Percentiles rank a stretch among this genome's conserved stretches.
phyloP scores from a whole-genome alignment of 2,113 vertebrate species.

The Trinectes maculatus region DNA sequence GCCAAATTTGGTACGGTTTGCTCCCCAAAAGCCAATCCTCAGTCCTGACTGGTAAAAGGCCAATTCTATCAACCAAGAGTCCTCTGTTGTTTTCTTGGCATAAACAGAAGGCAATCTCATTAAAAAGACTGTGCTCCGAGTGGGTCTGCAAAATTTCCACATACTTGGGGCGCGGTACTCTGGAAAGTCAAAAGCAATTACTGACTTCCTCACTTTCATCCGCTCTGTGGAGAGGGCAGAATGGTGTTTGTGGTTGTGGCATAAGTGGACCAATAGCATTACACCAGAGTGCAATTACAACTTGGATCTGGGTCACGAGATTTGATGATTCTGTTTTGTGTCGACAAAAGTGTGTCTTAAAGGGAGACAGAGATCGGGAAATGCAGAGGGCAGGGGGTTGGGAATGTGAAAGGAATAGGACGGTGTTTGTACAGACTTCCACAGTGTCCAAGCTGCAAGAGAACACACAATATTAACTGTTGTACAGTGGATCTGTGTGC shows the following conservation, averaged over 20 bases:
- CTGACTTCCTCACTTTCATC: slow-evolving; percentile 47
- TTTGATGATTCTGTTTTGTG: slow-evolving; percentile 30
- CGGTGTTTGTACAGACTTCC: neutral
- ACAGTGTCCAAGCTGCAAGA: slow-evolving; percentile 15
- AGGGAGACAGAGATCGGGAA: neutral
- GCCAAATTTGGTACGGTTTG: slow-evolving; percentile 55
- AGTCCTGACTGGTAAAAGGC: slow-evolving; percentile 65
- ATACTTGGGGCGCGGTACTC: slow-evolving; percentile 42
- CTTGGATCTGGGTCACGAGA: slow-evolving; percentile 49
- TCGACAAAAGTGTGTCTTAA: slow-evolving; percentile 46
- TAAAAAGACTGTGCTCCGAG: slow-evolving; percentile 50
- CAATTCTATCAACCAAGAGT: slow-evolving; percentile 53
- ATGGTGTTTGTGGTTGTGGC: slow-evolving; percentile 45
- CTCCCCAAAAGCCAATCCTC: slow-evolving; percentile 29
- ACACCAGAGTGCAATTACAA: slow-evolving; percentile 67
- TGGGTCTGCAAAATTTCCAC: slow-evolving; percentile 36
- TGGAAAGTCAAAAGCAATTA: slow-evolving; percentile 69
- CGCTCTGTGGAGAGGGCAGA: slow-evolving; percentile 17
- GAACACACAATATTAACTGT: slow-evolving; percentile 33
- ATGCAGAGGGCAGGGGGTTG: neutral
- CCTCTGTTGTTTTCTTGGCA: slow-evolving; percentile 52
- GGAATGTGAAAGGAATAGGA: slow-evolving; percentile 1
- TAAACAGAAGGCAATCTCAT: slow-evolving; percentile 72
- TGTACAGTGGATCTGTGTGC: slow-evolving; percentile 21
- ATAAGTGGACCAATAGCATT: slow-evolving; percentile 60